Conservation (phyloP, 2,797 vertebrate species). For the Podarcis lilfordi region DNA sequence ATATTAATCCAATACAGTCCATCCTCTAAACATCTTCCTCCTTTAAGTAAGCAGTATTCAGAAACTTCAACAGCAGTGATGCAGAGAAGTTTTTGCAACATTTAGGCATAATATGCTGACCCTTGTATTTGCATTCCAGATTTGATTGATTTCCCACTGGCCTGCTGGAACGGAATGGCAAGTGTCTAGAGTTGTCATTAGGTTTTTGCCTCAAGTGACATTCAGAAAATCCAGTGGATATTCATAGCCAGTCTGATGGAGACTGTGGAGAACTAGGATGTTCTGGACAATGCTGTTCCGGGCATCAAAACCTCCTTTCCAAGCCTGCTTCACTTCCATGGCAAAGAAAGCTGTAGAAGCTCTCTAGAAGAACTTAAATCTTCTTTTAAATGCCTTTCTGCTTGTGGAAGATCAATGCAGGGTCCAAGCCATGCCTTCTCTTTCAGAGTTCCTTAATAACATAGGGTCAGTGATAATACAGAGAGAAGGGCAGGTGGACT, state of each 20-base stretch:
- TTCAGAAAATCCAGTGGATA: not conserved
- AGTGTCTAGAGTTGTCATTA: not conserved
- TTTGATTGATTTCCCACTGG: no score
- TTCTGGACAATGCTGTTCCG: no score
- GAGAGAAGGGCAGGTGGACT: not conserved
- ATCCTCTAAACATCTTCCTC: not conserved
- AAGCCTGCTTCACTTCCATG: no score
- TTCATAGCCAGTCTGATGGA: not conserved
- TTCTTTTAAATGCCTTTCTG: not conserved
- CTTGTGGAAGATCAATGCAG: not conserved
- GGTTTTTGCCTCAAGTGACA: not conserved
- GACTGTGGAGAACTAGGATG: not conserved
- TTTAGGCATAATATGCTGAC: not conserved
- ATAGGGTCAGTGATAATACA: not conserved
- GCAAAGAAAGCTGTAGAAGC: no score
- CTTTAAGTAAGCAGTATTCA: not conserved
- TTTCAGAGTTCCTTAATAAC: not conserved
- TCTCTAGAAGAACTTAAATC: no score
- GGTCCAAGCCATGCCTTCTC: not conserved
- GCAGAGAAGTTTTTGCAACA: not conserved
- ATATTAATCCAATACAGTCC: conserved; percentile 25
- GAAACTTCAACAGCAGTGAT: not conserved
- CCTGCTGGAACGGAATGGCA: not conserved
- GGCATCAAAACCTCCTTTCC: no score
- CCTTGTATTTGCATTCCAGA: not conserved